Evolutionary conservation across 1,140 invertebrate species (phyloP), one percentile per base, ranked within the genome.

Genomic region (Drosophila oshimai): DNA sequence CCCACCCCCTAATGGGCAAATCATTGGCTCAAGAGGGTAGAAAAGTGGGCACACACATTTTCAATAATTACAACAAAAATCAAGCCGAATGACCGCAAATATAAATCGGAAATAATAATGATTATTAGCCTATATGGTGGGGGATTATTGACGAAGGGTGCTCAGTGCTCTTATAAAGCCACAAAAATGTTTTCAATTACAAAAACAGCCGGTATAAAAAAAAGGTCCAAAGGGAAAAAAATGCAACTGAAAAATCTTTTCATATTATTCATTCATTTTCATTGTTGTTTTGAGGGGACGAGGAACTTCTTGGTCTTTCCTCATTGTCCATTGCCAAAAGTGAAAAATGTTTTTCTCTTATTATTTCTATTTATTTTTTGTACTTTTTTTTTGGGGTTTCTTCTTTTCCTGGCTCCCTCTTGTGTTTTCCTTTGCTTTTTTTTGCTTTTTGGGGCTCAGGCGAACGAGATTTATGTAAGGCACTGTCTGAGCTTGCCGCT

Each of bases 241-340:
- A 67, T 64, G 58, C 58, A 76, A 61, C 73, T 76, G 54, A 76
- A 69, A 71, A 77, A 72, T 76, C 50, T 50, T 73, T 50, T 47
- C 60, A 78, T 74, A 77, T 77, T 78, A 65, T 77, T 78, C 74
- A 78, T 78, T 78, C 53, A 78, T 78, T 78, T 78, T 73, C 74
- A 78, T 78, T 78, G 74, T 73, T 78, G 60, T 73, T 78, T 60
- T 10, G 29, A 15, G 22, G 24, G 17, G n/a, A 47, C 37, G 24
- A 28, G 33, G 6, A 51, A 55, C 65, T 36, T 39, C 65, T 36
- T 39, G 44, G 33, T 34, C 26, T 60, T 42, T 46, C 54, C 62
- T 49, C 58, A 49, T 67, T 73, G 46, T 53, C 34, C 34, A 62
- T 65, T 76, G 47, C 46, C 64, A 57, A 71, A 54, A 71, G 39